Evolutionary conservation across 2,888 invertebrate genomes (phyloP), one percentile per base, ranked within the genome.

Genomic region (Macrostomum cliftonense): DNA sequence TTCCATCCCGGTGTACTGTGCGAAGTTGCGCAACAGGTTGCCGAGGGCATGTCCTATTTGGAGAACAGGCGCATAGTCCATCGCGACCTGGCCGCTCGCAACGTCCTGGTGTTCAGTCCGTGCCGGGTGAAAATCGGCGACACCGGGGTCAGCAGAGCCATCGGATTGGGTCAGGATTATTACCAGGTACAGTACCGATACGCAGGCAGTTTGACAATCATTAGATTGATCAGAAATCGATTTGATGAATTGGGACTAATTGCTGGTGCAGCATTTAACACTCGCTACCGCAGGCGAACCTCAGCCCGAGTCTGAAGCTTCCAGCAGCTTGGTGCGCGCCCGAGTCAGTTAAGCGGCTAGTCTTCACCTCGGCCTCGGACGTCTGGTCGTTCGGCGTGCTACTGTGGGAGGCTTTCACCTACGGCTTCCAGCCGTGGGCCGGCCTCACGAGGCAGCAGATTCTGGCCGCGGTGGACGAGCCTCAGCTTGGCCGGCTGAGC

Each of bases 261-360:
- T n/a, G n/a, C n/a, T n/a, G n/a, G n/a, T n/a, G n/a, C n/a, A 7
- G 28, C 28, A 28, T 7, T 28, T 28, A 4, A 4, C 5, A 28
- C 9, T 4, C 28, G 4, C 5, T 7, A 28, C 28, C 28, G 67
- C 89, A 93, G 70, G 91, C 89, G 2, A 93, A 95, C 73, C 91
- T 91, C 68, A 89, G 87, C 67, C 88, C 91, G 38, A 89, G 89
- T 73, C 77, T 95, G 52, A 93, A 93, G 71, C 74, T 97, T 50
- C 95, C 95, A 1, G 91, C 95, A 55, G 95, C 95, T 2, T 95
- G 95, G 95, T 93, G 93, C 74, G 93, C 95, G 0, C 93, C 95
- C 0, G 95, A 97, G 71, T 89, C 88, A 67, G 93, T 97, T 59
- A 83, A 87, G 57, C 93, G 84, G 68, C 75, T 95, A 52, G 79